These are phyloP conservation scores for Verasper variegatus DNA, from an alignment of 2,113 vertebrate species.

Conservation along the genomic window DNA sequence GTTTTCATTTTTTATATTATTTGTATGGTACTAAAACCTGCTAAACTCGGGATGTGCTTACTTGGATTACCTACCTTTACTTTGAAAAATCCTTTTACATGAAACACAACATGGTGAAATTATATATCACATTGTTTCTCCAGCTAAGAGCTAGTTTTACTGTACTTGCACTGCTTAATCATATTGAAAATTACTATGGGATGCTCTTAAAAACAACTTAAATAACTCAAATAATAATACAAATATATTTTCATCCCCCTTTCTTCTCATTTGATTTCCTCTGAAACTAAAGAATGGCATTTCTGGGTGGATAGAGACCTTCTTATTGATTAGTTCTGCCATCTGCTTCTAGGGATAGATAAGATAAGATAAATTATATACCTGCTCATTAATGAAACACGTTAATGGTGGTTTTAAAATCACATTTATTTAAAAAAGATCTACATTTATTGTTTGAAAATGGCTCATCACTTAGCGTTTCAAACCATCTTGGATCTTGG, in stretches of 20 bases:
- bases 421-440: too few species aligned
- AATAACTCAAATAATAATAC: not conserved
- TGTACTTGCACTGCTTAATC: not conserved
- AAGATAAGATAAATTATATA: too few species aligned
- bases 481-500: too few species aligned
- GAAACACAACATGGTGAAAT: not conserved
- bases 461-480: not conserved
- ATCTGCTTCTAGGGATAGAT: too few species aligned
- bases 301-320: not conserved
- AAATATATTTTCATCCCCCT: not conserved
- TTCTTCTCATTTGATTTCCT: not conserved
- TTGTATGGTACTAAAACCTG: too few species aligned
- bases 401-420: too few species aligned
- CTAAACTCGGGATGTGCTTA: not conserved
- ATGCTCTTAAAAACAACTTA: not conserved
- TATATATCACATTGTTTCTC: not conserved
- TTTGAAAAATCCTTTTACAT: not conserved
- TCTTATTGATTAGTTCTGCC: not conserved
- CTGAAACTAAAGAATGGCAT: not conserved
- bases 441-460: too few species aligned
- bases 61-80: not conserved
- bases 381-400: not conserved
- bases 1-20: too few species aligned
- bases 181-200: not conserved
- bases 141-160: too few species aligned